Evolutionary conservation across 2,888 invertebrate genomes (phyloP).

Genomic region (Cabera pusaria): DNA sequence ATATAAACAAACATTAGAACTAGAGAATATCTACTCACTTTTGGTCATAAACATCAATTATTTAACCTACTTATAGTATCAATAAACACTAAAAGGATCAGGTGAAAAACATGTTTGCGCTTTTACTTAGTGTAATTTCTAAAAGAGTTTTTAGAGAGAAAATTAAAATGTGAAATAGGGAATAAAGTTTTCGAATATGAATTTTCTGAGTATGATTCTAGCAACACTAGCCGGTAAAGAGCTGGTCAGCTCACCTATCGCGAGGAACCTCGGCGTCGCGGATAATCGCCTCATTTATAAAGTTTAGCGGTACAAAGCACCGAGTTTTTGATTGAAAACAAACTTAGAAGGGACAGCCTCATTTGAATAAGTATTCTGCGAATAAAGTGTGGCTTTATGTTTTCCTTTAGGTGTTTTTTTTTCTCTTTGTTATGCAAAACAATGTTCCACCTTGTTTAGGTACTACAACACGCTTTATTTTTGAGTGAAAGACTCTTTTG

Average conservation of each 20-base stretch:
- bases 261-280: slow-evolving; percentile 60
- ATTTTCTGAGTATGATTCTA: no score
- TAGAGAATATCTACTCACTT: no score
- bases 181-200: no score
- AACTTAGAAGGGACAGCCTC: slow-evolving; percentile 84
- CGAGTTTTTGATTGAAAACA: slow-evolving; percentile 84
- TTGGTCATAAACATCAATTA: no score
- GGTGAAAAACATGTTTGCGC: no score
- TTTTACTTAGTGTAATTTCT: no score
- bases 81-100: no score
- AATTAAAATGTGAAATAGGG: no score
- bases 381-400: slow-evolving; percentile 84
- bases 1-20: no score
- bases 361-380: slow-evolving; percentile 84
- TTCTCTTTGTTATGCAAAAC: slow-evolving; percentile 83
- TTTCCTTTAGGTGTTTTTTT: slow-evolving; percentile 82
- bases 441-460: slow-evolving; percentile 83
- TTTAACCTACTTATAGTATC: no score
- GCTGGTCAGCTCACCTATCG: slow-evolving; percentile 62
- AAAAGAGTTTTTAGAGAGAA: no score
- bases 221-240: slow-evolving; percentile 12
- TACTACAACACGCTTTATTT: slow-evolving; percentile 83
- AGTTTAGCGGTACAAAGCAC: slow-evolving; percentile 82
- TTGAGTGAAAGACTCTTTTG: slow-evolving; percentile 83
- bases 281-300: slow-evolving; percentile 84